Percentiles rank a stretch among this genome's conserved stretches.
phyloP scores from a whole-genome alignment of 1,140 invertebrate species.

The Yoshiicerus persimilis region DNA sequence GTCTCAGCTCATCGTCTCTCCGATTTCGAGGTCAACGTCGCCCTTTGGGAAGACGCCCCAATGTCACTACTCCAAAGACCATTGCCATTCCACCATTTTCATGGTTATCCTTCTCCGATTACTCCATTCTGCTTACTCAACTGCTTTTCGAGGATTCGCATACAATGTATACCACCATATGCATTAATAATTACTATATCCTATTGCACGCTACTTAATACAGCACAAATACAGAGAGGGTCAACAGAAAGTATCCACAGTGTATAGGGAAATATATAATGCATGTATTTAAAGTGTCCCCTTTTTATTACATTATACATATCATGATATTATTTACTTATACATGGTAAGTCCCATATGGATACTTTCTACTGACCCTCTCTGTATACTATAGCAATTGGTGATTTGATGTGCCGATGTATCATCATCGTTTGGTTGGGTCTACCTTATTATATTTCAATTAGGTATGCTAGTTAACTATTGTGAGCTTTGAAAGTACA shows the following conservation, averaged over 20 bases:
- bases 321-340: too few relatives aligned
- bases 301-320: too few relatives aligned
- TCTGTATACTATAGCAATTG: neutral
- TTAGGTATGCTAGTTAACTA: neutral
- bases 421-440: neutral
- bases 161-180: neutral
- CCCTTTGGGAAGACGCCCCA: conserved; percentile 1
- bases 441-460: neutral
- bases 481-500: neutral
- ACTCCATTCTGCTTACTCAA: neutral
- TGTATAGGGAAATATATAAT: too few relatives aligned
- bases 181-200: neutral
- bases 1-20: conserved; percentile 5
- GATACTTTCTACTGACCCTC: neutral
- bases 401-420: too few relatives aligned
- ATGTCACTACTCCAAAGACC: neutral
- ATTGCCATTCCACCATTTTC: neutral
- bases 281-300: too few relatives aligned
- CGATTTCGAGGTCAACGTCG: conserved; percentile 10
- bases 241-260: too few relatives aligned
- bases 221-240: too few relatives aligned
- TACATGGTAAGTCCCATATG: too few relatives aligned
- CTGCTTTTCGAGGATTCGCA: neutral
- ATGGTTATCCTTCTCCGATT: conserved; percentile 2
- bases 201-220: too few relatives aligned